Evolutionary conservation across 2,797 vertebrate genomes (phyloP), one percentile per base, ranked within the genome.

Genomic region (Arctocebus calabarensis): DNA sequence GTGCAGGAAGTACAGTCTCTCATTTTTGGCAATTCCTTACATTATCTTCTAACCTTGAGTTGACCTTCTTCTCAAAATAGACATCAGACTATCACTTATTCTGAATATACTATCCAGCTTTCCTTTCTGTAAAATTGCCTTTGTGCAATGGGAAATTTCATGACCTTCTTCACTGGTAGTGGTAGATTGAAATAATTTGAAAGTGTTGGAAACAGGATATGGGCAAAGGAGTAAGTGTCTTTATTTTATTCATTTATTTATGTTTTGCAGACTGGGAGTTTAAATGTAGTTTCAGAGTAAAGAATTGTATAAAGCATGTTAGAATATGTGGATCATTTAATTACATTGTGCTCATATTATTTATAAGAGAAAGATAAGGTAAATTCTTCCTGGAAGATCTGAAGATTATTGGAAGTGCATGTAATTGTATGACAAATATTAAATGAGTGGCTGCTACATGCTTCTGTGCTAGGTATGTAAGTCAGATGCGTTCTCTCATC

Each of bases 1-100:
- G 93, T 88, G 95, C 92, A 98, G 88, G 97, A 98, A 98, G 96
- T 96, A 90, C 95, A 96, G 97, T 96, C 96, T 97, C 96, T 96
- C 97, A 97, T 97, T 98, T 98, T 98, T 74, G 95, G 45, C 86
- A 95, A 94, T 91, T 89, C 75, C 85, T 43, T 97, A 96, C 96
- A 97, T 97, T 98, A 97, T 98, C 98, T 98, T 97, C 97, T 98
- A 98, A 98, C 98, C 97, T 98, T 98, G 96, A 97, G 84, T 96
- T 98, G 97, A 97, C 98, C 98, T 97, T 55, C 0, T 98, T 89
- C 96, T 98, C 96, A 97, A 98, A 98, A 98, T 97, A 98, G 97
- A 98, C 96, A 64, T 97, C 98, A 97, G 96, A 98, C 97, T 97
- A 94, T 98, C 92, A 59, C 86, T 98, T 94, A 94, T 97, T 98